Evolutionary conservation across 2,797 vertebrate species (phyloP).

Genomic region (Schizopygopsis malacanthus): DNA sequence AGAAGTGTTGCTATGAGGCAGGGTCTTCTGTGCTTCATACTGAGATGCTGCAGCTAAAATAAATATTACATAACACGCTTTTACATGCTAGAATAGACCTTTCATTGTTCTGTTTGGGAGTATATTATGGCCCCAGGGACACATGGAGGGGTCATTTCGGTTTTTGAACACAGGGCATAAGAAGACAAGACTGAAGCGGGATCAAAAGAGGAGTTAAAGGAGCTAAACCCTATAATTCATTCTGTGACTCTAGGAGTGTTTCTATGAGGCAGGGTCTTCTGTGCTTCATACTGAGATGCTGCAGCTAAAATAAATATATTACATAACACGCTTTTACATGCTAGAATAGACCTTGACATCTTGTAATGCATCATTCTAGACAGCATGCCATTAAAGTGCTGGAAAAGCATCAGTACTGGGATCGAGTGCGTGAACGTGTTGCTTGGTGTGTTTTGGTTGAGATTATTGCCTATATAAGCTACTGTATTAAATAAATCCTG

Average conservation of each 20-base stretch:
- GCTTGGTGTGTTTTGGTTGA: neutral
- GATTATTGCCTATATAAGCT: neutral
- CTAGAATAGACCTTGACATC: conserved; percentile 54
- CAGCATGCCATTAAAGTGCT: conserved; percentile 51
- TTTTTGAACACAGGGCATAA: no score
- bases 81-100: conserved; percentile 42
- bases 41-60: conserved; percentile 58
- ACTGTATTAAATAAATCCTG: neutral
- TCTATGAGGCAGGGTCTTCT: conserved; percentile 52
- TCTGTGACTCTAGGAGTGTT: conserved; percentile 34
- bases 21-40: conserved; percentile 45
- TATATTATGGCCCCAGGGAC: no score
- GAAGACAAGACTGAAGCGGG: no score
- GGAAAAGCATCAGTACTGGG: conserved; percentile 15
- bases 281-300: conserved; percentile 43
- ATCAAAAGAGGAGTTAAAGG: no score
- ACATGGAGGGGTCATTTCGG: no score
- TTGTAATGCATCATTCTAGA: conserved; percentile 54
- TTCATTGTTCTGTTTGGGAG: no score
- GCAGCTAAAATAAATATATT: conserved; percentile 65
- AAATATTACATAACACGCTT: conserved; percentile 65
- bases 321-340: conserved; percentile 61
- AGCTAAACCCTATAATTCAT: conserved; percentile 45
- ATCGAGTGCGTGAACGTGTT: neutral
- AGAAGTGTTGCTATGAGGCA: conserved; percentile 49